Conservation (phyloP, 1,140 invertebrate genomes). For the Anoplolepis gracilipes region DNA sequence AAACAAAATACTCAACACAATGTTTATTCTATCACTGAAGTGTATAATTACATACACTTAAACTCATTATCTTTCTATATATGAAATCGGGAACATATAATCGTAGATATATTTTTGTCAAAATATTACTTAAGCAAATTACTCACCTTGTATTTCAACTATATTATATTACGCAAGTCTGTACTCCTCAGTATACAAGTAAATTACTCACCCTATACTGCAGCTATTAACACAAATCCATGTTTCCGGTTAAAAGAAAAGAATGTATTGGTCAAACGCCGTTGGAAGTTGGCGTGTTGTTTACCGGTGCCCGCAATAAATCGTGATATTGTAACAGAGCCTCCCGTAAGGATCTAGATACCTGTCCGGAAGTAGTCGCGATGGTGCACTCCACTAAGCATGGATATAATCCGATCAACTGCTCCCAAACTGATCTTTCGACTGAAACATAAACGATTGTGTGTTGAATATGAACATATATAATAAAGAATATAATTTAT, state of each 20-base stretch:
- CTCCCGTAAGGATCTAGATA: conserved; percentile 93
- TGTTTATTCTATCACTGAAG: conserved; percentile 23
- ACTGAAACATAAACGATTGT: conserved; percentile 87
- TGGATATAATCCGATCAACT: conserved; percentile 96
- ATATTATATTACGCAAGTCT: conserved; percentile 59
- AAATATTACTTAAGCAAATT: conserved; percentile 33
- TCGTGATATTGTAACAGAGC: conserved; percentile 95
- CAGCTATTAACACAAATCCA: conserved; percentile 59
- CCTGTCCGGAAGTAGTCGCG: conserved; percentile 90
- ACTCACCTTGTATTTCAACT: no score
- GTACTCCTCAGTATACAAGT: conserved; percentile 40
- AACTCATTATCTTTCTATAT: not conserved
- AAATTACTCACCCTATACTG: conserved; percentile 58
- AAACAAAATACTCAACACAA: not conserved
- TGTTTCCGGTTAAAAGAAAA: conserved; percentile 71
- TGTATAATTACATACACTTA: not conserved
- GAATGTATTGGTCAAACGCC: conserved; percentile 83
- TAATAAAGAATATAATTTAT: not conserved
- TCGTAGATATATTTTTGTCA: conserved; percentile 35
- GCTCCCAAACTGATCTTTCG: conserved; percentile 95
- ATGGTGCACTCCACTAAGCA: conserved; percentile 95
- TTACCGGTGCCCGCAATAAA: conserved; percentile 90
- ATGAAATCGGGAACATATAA: not conserved
- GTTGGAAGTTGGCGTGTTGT: conserved; percentile 80
- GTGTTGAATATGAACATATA: conserved; percentile 27